These are phyloP conservation scores for Stomatorhinus walkeri DNA, from an alignment of 2,797 vertebrate genomes.

Conservation along the genomic window DNA sequence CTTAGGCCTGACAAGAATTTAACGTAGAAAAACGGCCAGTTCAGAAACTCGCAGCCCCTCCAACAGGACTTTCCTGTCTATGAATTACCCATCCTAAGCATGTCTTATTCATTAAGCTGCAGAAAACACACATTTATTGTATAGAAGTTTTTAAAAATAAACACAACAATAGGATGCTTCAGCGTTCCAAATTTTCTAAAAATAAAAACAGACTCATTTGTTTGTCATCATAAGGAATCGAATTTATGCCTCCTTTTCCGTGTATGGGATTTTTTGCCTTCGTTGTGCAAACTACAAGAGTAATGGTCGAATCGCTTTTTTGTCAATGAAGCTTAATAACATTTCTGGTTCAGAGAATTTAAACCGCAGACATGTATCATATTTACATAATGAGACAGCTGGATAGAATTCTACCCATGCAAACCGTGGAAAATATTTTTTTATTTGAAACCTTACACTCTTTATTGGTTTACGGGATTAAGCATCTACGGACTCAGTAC, in stretches of 20 bases:
- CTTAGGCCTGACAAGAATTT: background rate
- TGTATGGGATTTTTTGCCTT: background rate
- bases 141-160: background rate
- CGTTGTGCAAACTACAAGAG: background rate
- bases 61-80: background rate
- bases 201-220: background rate
- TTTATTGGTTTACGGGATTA: background rate
- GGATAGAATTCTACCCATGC: background rate
- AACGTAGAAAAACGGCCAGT: background rate
- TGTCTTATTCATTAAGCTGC: background rate
- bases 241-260: background rate
- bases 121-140: background rate
- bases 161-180: background rate
- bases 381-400: background rate
- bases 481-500: background rate
- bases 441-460: constrained; percentile 1
- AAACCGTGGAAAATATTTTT: background rate
- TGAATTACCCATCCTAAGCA: background rate
- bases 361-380: background rate
- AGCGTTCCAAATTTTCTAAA: background rate
- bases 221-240: background rate
- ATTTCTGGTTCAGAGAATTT: background rate
- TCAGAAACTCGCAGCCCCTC: background rate
- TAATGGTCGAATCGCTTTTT: background rate
- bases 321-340: background rate